A percentile compares a stretch with the other conserved stretches of the same genome.
phyloP scores from a whole-genome alignment of 2,888 invertebrate genomes.

The Leucophora obtusa region DNA sequence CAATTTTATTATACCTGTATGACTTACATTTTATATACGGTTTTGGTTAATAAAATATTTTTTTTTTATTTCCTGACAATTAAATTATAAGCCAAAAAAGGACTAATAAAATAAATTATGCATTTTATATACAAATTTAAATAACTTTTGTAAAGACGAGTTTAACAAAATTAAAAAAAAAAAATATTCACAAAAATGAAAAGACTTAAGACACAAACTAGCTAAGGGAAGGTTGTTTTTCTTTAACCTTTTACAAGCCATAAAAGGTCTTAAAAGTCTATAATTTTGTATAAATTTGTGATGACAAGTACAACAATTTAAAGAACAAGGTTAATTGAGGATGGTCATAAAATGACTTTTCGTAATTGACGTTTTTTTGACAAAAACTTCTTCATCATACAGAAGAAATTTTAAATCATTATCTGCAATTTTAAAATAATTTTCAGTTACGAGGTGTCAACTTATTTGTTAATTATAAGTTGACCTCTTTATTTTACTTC shows the following conservation, averaged over 20 bases:
- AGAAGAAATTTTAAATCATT: no score
- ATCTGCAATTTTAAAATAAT: no score
- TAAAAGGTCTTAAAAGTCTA: no score
- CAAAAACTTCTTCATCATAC: no score
- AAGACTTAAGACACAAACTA: slow-evolving; percentile 52
- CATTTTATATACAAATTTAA: neutral
- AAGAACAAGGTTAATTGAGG: no score
- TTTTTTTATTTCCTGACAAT: neutral
- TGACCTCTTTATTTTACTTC: no score
- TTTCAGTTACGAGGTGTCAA: no score
- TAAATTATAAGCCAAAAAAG: neutral
- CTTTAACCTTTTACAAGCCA: neutral
- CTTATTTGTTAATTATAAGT: no score
- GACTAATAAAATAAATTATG: slow-evolving; percentile 6
- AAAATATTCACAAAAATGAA: slow-evolving; percentile 4
- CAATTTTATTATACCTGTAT: neutral
- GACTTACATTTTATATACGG: neutral
- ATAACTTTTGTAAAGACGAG: neutral
- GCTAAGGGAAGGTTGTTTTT: neutral
- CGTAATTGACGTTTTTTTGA: no score
- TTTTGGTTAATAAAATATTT: neutral
- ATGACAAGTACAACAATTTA: no score
- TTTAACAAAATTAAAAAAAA: neutral
- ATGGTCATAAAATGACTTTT: no score
- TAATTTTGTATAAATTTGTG: no score